phyloP scores from a whole-genome alignment of 2,113 vertebrate species.

The Pangasianodon hypophthalmus region DNA sequence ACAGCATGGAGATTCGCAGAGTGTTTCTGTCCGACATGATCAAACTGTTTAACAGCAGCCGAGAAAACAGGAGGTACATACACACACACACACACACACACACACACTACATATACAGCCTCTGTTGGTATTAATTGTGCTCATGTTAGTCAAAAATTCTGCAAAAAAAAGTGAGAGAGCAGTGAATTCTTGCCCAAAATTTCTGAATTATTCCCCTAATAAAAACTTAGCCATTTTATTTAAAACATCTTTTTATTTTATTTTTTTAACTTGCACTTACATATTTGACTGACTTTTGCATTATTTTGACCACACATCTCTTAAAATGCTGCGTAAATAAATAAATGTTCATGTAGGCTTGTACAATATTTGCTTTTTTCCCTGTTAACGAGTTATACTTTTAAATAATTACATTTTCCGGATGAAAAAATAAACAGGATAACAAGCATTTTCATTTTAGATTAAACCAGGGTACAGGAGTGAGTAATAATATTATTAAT shows the following conservation, averaged over 20 bases:
- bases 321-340: not conserved
- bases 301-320: not conserved
- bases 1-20: conserved; percentile 89
- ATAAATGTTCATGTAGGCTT: not conserved
- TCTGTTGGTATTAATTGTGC: not conserved
- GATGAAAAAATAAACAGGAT: not conserved
- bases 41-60: conserved; percentile 98
- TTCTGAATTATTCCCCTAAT: not conserved
- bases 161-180: not conserved
- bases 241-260: too few species aligned
- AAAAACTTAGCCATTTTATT: not conserved
- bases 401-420: not conserved
- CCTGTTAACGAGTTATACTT: not conserved
- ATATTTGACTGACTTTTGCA: not conserved
- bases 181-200: not conserved
- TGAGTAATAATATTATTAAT: not conserved
- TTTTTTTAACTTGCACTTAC: too few species aligned
- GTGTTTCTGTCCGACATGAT: conserved; percentile 98
- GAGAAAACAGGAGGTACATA: conserved; percentile 93
- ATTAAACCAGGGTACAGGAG: not conserved
- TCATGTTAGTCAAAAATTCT: not conserved
- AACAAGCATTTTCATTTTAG: not conserved
- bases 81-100: not conserved
- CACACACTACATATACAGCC: not conserved
- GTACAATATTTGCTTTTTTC: not conserved